phyloP scores from a whole-genome alignment of 2,113 vertebrate genomes.

The Limnothrissa miodon region DNA sequence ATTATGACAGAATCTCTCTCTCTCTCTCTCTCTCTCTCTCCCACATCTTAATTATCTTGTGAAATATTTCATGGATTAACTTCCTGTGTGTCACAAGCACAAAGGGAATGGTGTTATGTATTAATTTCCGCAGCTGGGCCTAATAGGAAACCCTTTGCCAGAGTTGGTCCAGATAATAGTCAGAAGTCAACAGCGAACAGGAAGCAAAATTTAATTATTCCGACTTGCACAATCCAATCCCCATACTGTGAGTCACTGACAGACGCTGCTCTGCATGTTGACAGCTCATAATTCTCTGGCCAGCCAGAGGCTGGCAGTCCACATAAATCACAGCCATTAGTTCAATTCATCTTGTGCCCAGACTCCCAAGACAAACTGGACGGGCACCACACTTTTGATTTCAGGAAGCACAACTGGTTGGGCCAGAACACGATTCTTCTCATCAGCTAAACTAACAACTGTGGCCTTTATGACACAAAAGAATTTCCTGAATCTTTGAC shows the following conservation, averaged over 20 bases:
- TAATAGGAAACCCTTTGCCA: background rate
- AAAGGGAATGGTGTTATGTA: background rate
- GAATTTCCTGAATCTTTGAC: background rate
- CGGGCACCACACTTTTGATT: background rate
- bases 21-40: constrained; percentile 18
- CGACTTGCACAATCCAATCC: background rate
- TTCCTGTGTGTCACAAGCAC: background rate
- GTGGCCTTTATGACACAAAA: background rate
- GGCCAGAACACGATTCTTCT: constrained; percentile 31
- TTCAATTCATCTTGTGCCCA: constrained; percentile 9
- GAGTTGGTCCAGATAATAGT: background rate
- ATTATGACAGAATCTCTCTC: constrained; percentile 27
- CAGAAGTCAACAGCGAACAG: background rate
- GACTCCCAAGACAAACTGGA: background rate
- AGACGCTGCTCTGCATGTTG: background rate
- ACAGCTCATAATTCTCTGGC: background rate
- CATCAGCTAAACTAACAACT: constrained; percentile 26
- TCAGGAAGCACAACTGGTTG: background rate
- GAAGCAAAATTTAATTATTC: background rate
- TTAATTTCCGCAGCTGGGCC: background rate
- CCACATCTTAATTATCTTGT: constrained; percentile 22
- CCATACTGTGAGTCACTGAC: background rate
- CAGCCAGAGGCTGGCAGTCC: background rate
- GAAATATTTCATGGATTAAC: constrained; percentile 32
- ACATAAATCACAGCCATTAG: background rate